These are phyloP conservation scores for Alexandromys fortis DNA, from an alignment of 2,113 vertebrate genomes.

Conservation along the genomic window DNA sequence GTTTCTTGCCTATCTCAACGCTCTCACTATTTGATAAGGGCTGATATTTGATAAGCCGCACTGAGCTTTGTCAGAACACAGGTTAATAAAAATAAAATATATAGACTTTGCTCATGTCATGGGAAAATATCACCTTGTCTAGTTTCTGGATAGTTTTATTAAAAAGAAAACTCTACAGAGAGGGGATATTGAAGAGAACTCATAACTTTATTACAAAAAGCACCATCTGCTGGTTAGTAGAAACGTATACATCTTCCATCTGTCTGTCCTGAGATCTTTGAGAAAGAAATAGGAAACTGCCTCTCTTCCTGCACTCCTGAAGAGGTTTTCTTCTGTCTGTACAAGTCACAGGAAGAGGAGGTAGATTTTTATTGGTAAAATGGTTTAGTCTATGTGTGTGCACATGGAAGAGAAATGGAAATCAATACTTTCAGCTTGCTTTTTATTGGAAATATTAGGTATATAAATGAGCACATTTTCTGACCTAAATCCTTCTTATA, in stretches of 20 bases:
- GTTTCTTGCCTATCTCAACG: background rate
- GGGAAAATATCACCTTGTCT: constrained; percentile 38
- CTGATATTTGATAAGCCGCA: background rate
- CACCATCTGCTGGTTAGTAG: constrained; percentile 82
- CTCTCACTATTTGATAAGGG: background rate
- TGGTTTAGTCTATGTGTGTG: constrained; percentile 44
- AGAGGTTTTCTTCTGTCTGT: background rate
- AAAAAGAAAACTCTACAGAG: background rate
- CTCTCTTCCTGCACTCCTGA: constrained; percentile 12
- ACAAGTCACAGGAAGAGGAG: constrained; percentile 23
- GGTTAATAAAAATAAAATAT: constrained; percentile 31
- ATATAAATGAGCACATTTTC: constrained; percentile 61
- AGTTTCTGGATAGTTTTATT: constrained; percentile 8
- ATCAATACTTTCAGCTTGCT: constrained; percentile 62
- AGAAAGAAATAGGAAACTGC: background rate
- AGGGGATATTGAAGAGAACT: constrained; percentile 28
- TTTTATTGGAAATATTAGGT: constrained; percentile 61
- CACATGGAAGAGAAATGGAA: constrained; percentile 28
- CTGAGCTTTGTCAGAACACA: background rate
- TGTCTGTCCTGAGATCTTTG: constrained; percentile 22
- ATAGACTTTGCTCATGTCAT: constrained; percentile 19
- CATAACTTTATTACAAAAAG: constrained; percentile 77
- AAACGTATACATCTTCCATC: constrained; percentile 36
- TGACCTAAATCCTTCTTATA: constrained; percentile 59
- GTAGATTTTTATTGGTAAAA: constrained; percentile 68